Percentiles rank a stretch among this genome's conserved stretches.
These are phyloP conservation scores for Eristalis pertinax DNA, from an alignment of 2,888 invertebrate species.

Conservation along the genomic window DNA sequence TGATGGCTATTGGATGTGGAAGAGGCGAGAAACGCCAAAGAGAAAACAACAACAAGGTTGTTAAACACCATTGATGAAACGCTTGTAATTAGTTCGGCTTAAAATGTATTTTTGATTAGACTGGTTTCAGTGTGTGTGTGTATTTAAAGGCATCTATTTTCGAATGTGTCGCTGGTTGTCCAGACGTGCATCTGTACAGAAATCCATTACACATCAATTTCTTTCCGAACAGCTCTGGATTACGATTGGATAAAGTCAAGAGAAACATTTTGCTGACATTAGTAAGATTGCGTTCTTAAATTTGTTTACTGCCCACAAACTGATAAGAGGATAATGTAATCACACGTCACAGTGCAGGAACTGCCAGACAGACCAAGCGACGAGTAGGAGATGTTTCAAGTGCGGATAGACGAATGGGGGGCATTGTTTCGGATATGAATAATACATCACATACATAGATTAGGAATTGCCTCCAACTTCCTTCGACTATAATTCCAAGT, in stretches of 20 bases:
- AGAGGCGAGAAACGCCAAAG: background rate
- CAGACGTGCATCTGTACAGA: no score
- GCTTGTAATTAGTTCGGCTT: slow-evolving; percentile 63
- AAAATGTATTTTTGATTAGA: slow-evolving; percentile 41
- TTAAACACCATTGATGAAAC: slow-evolving; percentile 60
- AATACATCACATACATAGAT: slow-evolving; percentile 10
- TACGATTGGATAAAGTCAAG: background rate
- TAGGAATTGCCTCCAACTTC: background rate
- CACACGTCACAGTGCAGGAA: background rate
- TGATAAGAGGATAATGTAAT: slow-evolving; percentile 35
- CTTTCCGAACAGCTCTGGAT: background rate
- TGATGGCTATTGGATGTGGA: background rate
- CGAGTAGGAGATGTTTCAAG: slow-evolving; percentile 35
- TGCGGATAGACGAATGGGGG: slow-evolving; percentile 22
- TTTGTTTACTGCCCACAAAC: background rate
- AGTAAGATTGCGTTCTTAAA: background rate
- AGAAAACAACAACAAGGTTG: slow-evolving; percentile 30
- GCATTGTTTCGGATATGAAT: slow-evolving; percentile 47
- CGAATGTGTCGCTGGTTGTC: background rate
- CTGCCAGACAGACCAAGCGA: background rate
- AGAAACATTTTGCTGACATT: background rate
- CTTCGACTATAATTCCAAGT: background rate
- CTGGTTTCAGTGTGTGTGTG: background rate
- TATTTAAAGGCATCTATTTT: background rate
- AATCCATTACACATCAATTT: background rate